Evolutionary conservation across 2,797 vertebrate genomes (phyloP).

Genomic region (Pteronotus mesoamericanus): DNA sequence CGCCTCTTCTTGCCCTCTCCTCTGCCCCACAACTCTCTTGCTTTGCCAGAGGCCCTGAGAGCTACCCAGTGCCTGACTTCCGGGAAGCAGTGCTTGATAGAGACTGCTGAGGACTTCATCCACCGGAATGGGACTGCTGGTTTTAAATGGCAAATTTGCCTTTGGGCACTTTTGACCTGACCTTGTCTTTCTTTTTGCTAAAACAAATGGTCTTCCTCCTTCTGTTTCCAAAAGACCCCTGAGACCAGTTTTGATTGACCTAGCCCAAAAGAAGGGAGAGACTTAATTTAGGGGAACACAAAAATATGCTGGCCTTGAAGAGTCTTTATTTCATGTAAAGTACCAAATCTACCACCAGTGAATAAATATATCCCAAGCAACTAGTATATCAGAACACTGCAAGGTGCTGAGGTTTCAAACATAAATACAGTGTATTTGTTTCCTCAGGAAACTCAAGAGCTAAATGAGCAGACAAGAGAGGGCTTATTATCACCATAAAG

Average conservation of each 20-base stretch:
- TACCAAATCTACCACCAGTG: neutral
- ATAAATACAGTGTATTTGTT: neutral
- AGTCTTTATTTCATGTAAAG: neutral
- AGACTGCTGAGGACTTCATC: neutral
- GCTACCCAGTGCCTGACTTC: neutral
- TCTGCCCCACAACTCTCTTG: neutral
- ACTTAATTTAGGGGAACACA: neutral
- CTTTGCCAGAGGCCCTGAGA: neutral
- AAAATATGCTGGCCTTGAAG: neutral
- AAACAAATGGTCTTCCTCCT: neutral
- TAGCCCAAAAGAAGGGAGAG: neutral
- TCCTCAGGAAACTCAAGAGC: neutral
- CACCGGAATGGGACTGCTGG: neutral
- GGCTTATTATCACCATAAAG: neutral
- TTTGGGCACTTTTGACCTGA: neutral
- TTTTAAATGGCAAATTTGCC: neutral
- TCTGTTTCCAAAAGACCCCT: neutral
- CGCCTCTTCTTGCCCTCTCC: neutral
- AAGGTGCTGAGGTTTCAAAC: conserved; percentile 14
- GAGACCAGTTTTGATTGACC: neutral
- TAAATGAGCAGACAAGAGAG: neutral
- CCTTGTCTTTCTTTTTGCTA: neutral
- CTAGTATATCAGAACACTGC: neutral
- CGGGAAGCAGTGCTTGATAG: too few relatives aligned
- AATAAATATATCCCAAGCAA: neutral